Evolutionary conservation across 1,140 invertebrate genomes (phyloP).

Genomic region (Metaphire vulgaris): DNA sequence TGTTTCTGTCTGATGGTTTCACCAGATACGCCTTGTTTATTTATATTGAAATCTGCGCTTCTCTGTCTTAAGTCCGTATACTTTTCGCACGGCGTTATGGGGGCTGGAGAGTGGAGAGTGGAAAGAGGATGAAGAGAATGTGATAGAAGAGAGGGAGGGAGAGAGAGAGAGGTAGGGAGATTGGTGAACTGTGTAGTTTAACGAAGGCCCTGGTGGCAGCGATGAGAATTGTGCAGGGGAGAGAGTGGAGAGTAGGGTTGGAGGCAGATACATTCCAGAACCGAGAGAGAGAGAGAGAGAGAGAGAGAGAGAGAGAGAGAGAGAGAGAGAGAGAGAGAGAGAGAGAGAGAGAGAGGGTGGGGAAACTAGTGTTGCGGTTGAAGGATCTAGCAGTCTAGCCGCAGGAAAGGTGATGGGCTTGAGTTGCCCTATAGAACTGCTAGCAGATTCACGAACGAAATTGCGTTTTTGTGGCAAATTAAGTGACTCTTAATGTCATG

Average conservation of each 20-base stretch:
- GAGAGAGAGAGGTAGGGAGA: not conserved
- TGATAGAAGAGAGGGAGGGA: not conserved
- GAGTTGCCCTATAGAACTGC: not conserved
- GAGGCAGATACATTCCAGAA: not conserved
- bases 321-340: not conserved
- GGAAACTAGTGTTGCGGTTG: no score
- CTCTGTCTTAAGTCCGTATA: not conserved
- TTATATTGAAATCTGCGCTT: not conserved
- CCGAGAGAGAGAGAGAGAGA: not conserved
- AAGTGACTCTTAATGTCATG: no score
- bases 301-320: not conserved
- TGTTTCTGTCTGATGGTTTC: not conserved
- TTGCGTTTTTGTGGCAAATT: not conserved
- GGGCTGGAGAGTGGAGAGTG: no score
- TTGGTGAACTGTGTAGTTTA: no score
- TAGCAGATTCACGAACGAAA: not conserved
- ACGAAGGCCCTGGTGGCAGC: no score
- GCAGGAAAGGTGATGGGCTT: not conserved
- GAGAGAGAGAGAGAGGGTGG: not conserved
- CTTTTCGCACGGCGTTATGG: no score
- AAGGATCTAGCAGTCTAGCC: not conserved
- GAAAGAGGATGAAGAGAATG: no score
- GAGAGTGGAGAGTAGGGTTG: not conserved
- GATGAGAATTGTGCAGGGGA: no score
- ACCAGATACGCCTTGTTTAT: not conserved